Percentiles rank a stretch among this genome's conserved stretches.
These are phyloP conservation scores for Heterotilapia buettikoferi DNA, from an alignment of 2,113 vertebrate species.

Conservation along the genomic window DNA sequence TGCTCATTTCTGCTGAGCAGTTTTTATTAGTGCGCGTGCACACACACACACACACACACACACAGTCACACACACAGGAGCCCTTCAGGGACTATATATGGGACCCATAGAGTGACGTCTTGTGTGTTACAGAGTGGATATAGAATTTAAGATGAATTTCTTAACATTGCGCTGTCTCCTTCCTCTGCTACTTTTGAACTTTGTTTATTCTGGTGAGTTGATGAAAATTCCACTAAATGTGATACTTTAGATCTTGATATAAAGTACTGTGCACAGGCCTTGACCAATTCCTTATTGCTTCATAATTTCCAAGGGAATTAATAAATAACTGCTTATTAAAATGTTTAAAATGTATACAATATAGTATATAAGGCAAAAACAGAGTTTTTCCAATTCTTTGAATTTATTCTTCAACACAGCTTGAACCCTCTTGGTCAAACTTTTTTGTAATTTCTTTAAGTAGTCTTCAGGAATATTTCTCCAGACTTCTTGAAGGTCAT, in stretches of 20 bases:
- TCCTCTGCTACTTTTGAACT: conserved; percentile 25
- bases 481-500: background rate
- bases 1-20: conserved; percentile 27
- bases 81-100: background rate
- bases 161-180: background rate
- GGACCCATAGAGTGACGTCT: background rate
- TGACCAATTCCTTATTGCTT: background rate
- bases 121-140: background rate
- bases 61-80: background rate
- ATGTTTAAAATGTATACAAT: background rate
- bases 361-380: background rate
- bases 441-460: background rate
- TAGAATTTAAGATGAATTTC: conserved; percentile 16
- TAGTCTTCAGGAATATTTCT: background rate
- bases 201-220: conserved; percentile 53
- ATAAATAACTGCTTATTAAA: background rate
- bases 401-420: background rate
- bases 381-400: background rate
- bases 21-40: background rate
- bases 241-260: background rate
- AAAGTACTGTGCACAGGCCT: background rate
- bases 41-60: background rate
- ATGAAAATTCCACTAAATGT: background rate
- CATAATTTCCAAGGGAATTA: background rate
- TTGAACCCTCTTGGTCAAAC: background rate